Evolutionary conservation across 2,113 vertebrate genomes (phyloP), one percentile per base, ranked within the genome.

Genomic region (Campylomormyrus tamandua): DNA sequence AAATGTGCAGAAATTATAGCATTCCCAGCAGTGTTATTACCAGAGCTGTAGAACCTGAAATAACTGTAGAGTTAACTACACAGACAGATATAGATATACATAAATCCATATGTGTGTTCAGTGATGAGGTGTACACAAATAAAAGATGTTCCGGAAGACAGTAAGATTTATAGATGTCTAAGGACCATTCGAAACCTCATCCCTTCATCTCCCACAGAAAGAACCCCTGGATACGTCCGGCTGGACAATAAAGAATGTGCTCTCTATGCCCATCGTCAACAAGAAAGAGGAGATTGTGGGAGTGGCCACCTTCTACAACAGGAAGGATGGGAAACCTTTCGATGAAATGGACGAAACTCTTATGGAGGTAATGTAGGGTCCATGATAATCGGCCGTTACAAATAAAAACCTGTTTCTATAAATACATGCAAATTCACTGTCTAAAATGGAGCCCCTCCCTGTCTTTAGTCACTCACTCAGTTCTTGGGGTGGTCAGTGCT

Each of bases 271-370:
- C 85, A 98, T 99, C 31, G 98, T 99, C 91, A 99, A 99, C 95
- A 99, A 99, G 94, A 99, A 97, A 90, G 98, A 99, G 92, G 98
- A 99, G 95, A 99, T 99, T 1, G 97, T 99, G 92, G 98, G 98
- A 0, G 97, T 99, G 48, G 98, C 98, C 24, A 99, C 98, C 0
- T 99, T 99, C 94, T 99, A 98, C 93, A 99, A 99, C 94, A 97
- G 98, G 94, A 99, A 99, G 91, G 98, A 99, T 7, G 98, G 98
- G 90, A 99, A 99, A 92, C 98, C 98, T 0, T 99, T 99, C 89
- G 98, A 99, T 1, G 98, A 99, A 89, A 97, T 98, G 93, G 98
- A 99, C 0, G 98, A 99, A 93, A 97, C 97, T 0, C 96, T 99
- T 92, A 99, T 98, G 97, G 98, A 99, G 97, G 98, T 99, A n/a